Base-by-base conservation (phyloP, 2,113 vertebrate genomes). In the Heliornis fulica region DNA sequence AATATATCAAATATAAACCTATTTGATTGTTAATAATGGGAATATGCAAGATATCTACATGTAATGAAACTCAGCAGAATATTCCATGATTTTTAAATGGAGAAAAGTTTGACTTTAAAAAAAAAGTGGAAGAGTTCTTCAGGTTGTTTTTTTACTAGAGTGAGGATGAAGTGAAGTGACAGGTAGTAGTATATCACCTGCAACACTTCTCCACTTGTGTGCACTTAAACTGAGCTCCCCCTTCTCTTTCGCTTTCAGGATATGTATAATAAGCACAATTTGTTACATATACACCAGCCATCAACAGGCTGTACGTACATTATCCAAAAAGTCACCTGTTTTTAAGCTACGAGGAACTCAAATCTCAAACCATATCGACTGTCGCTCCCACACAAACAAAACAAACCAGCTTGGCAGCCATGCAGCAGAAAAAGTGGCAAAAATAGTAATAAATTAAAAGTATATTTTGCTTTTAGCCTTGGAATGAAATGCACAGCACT, bases 211-310 rank as follows among this genome's bases (percentile, higher is more conserved):
- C 63, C 32, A 8, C 64, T 34, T 23, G 3, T 0, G 28, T 61
- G 38, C 23, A 15, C 1, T 23, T 7, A 53, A 48, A 13, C n/a
- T 28, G 1, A 45, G 38, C 13, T 74, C 22, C 64, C n/a, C 5
- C 31, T 83, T 66, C 28, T 4, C 51, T 29, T 32, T 29, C 7
- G 2, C 54, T 60, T 84, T 2, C 23, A 5, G 0, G 17, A 92
- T 31, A 8, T 29, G 22, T 13, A 36, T 41, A 87, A 81, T 6
- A 91, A 93, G 53, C 3, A 25, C 10, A 8, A 29, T 25, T 64
- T 31, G 4, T 3, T 1, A 11, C 6, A 6, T 6, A 31, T 1
- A 5, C 1, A 17, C 15, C 34, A 63, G 5, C 7, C 34, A 50
- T 2, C 48, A 10, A 8, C 41, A 36, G 7, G 10, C 1, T 9